Conservation (phyloP, 2,888 invertebrate species). For the Callimorpha dominula region DNA sequence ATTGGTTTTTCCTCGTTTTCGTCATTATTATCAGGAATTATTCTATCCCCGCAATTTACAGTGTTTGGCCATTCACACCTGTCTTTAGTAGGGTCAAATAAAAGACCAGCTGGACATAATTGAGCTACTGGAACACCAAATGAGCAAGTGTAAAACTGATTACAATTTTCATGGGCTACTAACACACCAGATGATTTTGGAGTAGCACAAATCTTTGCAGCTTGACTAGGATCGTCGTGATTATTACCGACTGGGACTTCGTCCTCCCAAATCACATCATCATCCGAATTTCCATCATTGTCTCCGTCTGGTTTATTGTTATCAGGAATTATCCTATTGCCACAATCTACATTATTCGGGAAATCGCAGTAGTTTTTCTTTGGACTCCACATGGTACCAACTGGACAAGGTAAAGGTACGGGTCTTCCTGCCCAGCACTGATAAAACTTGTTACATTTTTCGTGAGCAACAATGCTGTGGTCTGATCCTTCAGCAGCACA, state of each 20-base stretch:
- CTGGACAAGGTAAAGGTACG: slow-evolving; percentile 34
- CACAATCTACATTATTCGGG: slow-evolving; percentile 39
- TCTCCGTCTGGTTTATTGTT: too few species aligned
- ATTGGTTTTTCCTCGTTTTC: slow-evolving; percentile 16
- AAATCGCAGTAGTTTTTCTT: slow-evolving; percentile 44
- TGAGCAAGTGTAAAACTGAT: slow-evolving; percentile 61
- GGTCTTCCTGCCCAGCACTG: slow-evolving; percentile 45
- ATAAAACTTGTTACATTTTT: slow-evolving; percentile 53
- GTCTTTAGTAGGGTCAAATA: slow-evolving; percentile 53
- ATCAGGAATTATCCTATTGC: slow-evolving; percentile 20
- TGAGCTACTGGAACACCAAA: slow-evolving; percentile 48
- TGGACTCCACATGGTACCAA: slow-evolving; percentile 41
- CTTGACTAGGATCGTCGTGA: slow-evolving; percentile 50
- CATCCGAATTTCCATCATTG: neutral
- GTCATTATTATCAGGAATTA: slow-evolving; percentile 27
- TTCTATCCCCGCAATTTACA: slow-evolving; percentile 58
- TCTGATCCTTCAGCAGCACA: slow-evolving; percentile 49
- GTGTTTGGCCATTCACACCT: slow-evolving; percentile 63
- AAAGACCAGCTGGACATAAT: slow-evolving; percentile 48
- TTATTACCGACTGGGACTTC: neutral
- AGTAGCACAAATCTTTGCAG: slow-evolving; percentile 51
- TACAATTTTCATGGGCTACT: slow-evolving; percentile 62
- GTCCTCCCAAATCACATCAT: too few species aligned
- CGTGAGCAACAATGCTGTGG: slow-evolving; percentile 45
- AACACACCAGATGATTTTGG: slow-evolving; percentile 51